These are phyloP conservation scores for Chinchilla lanigera DNA, from an alignment of 2,113 vertebrate genomes.

Conservation along the genomic window DNA sequence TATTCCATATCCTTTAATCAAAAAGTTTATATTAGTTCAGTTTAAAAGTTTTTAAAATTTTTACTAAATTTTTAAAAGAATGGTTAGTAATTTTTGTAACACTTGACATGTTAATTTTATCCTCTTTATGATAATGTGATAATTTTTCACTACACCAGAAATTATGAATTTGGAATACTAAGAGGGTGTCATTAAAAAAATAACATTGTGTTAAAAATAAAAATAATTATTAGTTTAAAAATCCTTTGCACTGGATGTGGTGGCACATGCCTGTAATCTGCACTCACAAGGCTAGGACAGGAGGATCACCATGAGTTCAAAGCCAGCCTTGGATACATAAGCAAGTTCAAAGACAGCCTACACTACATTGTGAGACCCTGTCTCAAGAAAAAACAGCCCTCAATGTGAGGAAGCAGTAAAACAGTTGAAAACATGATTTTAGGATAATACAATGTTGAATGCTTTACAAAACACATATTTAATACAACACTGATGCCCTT, in stretches of 20 bases:
- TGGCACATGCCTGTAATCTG: not conserved
- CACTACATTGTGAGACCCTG: not conserved
- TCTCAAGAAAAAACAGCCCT: not conserved
- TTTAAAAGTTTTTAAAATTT: not conserved
- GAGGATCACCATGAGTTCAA: not conserved
- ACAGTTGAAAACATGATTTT: not conserved
- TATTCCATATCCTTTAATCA: not conserved
- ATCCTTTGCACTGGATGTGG: not conserved
- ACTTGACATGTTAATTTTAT: not conserved
- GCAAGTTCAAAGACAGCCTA: no score
- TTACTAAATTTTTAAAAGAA: constrained; percentile 26
- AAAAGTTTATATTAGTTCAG: not conserved
- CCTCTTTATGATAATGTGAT: not conserved
- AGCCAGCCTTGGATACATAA: no score
- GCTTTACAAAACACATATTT: not conserved
- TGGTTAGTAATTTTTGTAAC: not conserved
- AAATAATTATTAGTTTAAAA: not conserved
- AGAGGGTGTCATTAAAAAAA: not conserved
- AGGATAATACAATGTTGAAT: not conserved
- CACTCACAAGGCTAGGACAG: not conserved
- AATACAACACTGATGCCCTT: not conserved
- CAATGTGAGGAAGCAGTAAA: not conserved
- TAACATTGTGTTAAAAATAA: not conserved
- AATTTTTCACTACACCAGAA: not conserved
- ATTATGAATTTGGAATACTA: not conserved